Evolutionary conservation across 2,888 invertebrate genomes (phyloP).

Genomic region (Ornithoptera priamus): DNA sequence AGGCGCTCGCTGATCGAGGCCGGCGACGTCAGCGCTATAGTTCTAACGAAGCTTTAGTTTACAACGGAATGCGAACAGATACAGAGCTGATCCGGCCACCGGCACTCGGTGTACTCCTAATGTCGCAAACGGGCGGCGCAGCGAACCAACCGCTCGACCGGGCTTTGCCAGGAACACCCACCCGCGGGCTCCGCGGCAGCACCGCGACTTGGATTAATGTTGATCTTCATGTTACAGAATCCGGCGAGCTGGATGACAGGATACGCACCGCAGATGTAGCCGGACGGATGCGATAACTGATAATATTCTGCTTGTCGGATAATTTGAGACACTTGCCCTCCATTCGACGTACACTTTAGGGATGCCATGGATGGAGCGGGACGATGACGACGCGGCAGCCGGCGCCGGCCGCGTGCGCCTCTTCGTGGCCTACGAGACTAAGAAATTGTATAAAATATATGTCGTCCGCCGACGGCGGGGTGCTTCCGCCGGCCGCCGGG

Average conservation of each 20-base stretch:
- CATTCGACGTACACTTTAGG: too few species aligned
- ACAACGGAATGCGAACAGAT: neutral
- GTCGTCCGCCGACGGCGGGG: too few species aligned
- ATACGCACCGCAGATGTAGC: neutral
- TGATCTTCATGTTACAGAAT: slow-evolving; percentile 41
- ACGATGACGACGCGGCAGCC: too few species aligned
- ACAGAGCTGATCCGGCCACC: neutral
- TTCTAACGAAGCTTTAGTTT: neutral
- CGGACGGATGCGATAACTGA: neutral
- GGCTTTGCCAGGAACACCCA: neutral
- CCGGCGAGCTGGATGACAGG: slow-evolving; percentile 42
- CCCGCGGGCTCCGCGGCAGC: neutral
- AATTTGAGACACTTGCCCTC: too few species aligned
- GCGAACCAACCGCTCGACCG: neutral
- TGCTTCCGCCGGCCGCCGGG: too few species aligned
- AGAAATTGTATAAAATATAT: too few species aligned
- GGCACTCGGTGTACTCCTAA: slow-evolving; percentile 8
- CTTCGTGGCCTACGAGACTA: too few species aligned
- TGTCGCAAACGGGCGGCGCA: neutral
- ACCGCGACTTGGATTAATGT: slow-evolving; percentile 18
- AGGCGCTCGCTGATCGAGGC: neutral
- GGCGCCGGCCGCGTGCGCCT: too few species aligned
- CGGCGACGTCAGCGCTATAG: neutral
- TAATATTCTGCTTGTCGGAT: too few species aligned
- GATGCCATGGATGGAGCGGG: too few species aligned